Conservation (phyloP, 2,888 invertebrate species). For the Melieria picta region DNA sequence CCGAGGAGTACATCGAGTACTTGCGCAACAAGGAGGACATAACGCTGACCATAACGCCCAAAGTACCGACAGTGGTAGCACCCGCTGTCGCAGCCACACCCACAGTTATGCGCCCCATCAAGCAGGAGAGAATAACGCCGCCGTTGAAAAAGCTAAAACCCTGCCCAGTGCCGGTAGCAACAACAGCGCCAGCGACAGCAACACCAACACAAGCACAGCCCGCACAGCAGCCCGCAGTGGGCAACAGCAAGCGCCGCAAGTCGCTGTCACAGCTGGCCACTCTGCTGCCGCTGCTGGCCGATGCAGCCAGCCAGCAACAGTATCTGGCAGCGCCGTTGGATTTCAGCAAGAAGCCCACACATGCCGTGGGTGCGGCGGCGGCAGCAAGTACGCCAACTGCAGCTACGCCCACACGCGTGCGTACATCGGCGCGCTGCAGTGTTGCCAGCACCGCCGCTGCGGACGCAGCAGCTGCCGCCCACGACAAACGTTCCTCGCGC, state of each 20-base stretch:
- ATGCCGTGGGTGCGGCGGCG: constrained; percentile 7
- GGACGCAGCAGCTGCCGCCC: background rate
- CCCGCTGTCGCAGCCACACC: constrained; percentile 26
- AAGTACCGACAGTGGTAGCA: constrained; percentile 23
- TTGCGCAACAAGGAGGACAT: constrained; percentile 65
- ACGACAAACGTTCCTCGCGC: constrained; percentile 65
- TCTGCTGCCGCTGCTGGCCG: constrained; percentile 56
- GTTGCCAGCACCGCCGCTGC: background rate
- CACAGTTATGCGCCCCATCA: background rate
- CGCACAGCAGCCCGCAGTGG: constrained; percentile 12
- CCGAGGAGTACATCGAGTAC: constrained; percentile 65
- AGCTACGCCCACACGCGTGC: background rate
- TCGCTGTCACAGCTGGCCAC: constrained; percentile 58
- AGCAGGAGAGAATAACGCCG: constrained; percentile 2
- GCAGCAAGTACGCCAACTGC: constrained; percentile 8
- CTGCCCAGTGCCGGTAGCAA: background rate
- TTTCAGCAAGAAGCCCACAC: constrained; percentile 55
- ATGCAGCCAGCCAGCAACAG: constrained; percentile 59
- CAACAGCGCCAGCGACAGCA: background rate
- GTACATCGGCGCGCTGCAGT: background rate
- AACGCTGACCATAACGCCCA: constrained; percentile 64
- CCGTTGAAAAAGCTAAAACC: constrained; percentile 29
- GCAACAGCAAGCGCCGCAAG: constrained; percentile 47
- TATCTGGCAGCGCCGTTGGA: constrained; percentile 57
- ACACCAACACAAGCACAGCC: constrained; percentile 27